These are phyloP conservation scores for Caloenas nicobarica DNA, from an alignment of 2,113 vertebrate species.

Conservation along the genomic window DNA sequence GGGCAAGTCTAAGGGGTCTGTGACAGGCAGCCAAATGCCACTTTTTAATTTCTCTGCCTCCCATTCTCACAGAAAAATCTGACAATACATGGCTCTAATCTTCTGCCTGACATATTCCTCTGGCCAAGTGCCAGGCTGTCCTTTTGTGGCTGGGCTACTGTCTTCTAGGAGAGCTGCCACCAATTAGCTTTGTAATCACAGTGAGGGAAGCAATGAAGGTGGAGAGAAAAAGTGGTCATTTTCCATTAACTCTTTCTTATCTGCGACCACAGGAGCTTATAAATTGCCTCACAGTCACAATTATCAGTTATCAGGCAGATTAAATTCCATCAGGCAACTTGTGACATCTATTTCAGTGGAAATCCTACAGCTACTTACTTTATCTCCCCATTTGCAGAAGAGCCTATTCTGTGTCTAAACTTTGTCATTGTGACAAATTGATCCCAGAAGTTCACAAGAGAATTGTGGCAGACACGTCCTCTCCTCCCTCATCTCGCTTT, in stretches of 20 bases:
- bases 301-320: neutral
- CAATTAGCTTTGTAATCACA: neutral
- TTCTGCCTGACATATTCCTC: neutral
- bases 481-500: neutral
- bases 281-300: neutral
- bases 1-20: neutral
- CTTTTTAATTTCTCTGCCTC: neutral
- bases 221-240: neutral
- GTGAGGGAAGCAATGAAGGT: neutral
- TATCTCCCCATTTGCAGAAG: neutral
- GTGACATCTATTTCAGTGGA: neutral
- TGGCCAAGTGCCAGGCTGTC: neutral
- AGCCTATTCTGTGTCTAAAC: neutral
- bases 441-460: neutral
- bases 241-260: neutral
- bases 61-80: neutral
- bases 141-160: neutral
- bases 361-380: neutral
- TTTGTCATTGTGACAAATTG: neutral
- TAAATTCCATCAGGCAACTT: neutral
- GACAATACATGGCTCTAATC: neutral
- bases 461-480: neutral
- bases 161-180: neutral
- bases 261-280: neutral
- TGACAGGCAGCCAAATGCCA: neutral